Conservation (phyloP, 2,888 invertebrate species). For the Lycophotia porphyrea region DNA sequence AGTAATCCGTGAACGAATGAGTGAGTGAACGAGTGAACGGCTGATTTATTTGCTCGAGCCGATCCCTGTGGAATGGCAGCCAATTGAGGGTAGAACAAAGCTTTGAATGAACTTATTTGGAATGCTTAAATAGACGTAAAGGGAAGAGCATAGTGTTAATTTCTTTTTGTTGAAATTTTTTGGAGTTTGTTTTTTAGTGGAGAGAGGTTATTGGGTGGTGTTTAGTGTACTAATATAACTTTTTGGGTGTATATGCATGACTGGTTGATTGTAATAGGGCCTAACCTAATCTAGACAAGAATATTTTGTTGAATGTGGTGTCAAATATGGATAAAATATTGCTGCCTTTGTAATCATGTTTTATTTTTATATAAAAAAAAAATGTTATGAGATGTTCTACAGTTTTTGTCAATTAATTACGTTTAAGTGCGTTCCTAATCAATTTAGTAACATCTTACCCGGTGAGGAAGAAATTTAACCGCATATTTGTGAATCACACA, state of each 20-base stretch:
- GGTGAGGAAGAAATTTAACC: not conserved
- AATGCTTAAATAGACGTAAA: constrained; percentile 81
- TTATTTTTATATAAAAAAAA: not conserved
- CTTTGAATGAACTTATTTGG: constrained; percentile 82
- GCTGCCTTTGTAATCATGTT: not conserved
- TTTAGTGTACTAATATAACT: not conserved
- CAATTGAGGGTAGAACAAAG: constrained; percentile 83
- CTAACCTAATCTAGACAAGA: not conserved
- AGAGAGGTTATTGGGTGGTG: not conserved
- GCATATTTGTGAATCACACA: not conserved
- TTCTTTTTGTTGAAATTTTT: constrained; percentile 20
- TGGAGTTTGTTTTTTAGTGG: constrained; percentile 4
- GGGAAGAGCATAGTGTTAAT: constrained; percentile 41
- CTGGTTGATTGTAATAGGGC: not conserved
- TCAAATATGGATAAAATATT: not conserved
- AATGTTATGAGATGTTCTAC: not conserved
- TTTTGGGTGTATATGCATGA: not conserved
- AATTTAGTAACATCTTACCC: not conserved
- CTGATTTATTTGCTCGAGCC: constrained; percentile 81
- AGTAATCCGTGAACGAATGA: constrained; percentile 70
- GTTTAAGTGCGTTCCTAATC: not conserved
- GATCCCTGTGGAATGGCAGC: constrained; percentile 76
- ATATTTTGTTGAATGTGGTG: not conserved
- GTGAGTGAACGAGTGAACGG: constrained; percentile 77
- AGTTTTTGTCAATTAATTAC: not conserved